Evolutionary conservation across 1,140 invertebrate species (phyloP), one percentile per base, ranked within the genome.

Genomic region (Listronotus oregonensis): DNA sequence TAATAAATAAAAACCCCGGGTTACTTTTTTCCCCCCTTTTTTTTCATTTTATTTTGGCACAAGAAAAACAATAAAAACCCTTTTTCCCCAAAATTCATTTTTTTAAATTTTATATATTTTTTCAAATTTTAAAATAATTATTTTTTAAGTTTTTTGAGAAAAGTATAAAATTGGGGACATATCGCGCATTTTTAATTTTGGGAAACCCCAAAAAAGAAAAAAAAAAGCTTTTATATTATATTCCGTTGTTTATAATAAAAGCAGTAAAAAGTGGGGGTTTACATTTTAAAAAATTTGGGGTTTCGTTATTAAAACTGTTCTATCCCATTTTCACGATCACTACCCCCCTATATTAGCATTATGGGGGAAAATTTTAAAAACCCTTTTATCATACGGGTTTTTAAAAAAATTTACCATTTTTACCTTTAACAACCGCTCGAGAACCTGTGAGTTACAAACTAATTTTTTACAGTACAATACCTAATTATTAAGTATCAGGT

Each of bases 51-150:
- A 77, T 73, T 77, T 77, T 77, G 76, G 76, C 76, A 77, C 76
- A 77, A 74, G 74, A 77, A 75, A 73, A 75, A 77, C 76, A 77
- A 73, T 77, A 75, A 77, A 72, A n/a, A n/a, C n/a, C 73, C 73
- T 76, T 74, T 71, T 68, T 64, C 56, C n/a, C 71, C 73, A 67
- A 70, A 69, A 27, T 64, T 64, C 64, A 70, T 57, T 70, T 69
- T 72, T 71, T 63, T 74, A 61, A 56, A 71, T 65, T 62, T 69
- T 56, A 61, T 64, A 64, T 68, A 67, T 68, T 63, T 67, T 64
- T 47, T 62, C 54, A 68, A 68, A 70, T 65, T 72, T 72, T 64
- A 69, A 27, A 27, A 71, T 72, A 69, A 72, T 56, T 59, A 74
- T 69, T 74, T 71, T 66, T 70, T 50, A 37, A 37, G 14, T 55